Base-by-base conservation (phyloP, 2,888 invertebrate genomes). In the Drosophila mayaguana region DNA sequence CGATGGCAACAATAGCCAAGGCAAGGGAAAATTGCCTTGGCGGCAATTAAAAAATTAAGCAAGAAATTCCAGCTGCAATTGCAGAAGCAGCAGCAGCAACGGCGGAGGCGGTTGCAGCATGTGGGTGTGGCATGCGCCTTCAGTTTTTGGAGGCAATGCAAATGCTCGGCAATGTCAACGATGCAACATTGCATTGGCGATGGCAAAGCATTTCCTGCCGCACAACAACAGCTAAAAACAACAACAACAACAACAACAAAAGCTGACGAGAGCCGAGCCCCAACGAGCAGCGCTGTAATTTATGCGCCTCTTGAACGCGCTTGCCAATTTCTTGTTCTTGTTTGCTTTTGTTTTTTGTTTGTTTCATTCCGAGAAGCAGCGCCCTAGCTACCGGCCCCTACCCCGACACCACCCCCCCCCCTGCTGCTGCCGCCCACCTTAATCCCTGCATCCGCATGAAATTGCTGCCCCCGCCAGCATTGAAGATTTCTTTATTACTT, bases 401-500 rank as follows among this genome's bases (percentile, higher is more conserved):
- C n/a, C n/a, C n/a, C n/a, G n/a, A n/a, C n/a, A n/a, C 12, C 20
- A 25, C 56, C 60, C 4, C 48, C 28, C 12, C 28, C 32, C 11
- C 50, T 3, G 32, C 32, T 25, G 25, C 25, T 11, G 11, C 11
- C 64, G 38, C 14, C 54, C 54, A 45, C 42, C 18, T 63, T 64
- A 71, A 73, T 73, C 78, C 73, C 66, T 66, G 78, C 78, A 72
- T 68, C 70, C 80, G 71, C 72, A 56, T 65, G 71, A 68, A 46
- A 70, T 51, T 74, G 66, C 77, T 75, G 78, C 80, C 80, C 78
- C 80, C 81, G 85, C 79, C 63, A 69, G 66, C 78, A 77, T 72
- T 78, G 82, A 74, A 78, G 88, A 84, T 87, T 89, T 89, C 89
- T 88, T 88, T 87, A 87, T 89, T 84, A 88, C 89, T 88, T 89